These are phyloP conservation scores for Stigmatopora argus DNA, from an alignment of 2,113 vertebrate genomes.

Conservation along the genomic window DNA sequence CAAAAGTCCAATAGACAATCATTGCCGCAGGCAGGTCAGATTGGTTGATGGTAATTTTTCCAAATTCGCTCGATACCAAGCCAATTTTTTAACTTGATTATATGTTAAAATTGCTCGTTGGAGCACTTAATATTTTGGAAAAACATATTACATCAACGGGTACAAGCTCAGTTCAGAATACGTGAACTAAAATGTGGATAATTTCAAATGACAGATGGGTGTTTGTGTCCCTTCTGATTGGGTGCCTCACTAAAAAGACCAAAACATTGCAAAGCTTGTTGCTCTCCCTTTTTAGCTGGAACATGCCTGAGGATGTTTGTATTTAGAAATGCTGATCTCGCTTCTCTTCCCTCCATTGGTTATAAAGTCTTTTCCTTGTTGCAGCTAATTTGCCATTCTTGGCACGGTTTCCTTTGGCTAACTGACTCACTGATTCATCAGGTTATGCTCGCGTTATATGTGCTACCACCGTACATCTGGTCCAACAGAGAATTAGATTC, in stretches of 20 bases:
- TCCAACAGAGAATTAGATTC: constrained; percentile 47
- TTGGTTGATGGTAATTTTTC: constrained; percentile 1
- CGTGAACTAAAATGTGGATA: not conserved
- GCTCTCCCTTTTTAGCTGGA: not conserved
- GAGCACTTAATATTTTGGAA: not conserved
- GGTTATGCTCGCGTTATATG: constrained; percentile 50
- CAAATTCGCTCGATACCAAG: not conserved
- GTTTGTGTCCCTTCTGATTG: not conserved
- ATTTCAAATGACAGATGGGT: no score
- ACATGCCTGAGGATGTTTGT: constrained; percentile 6
- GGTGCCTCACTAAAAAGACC: not conserved
- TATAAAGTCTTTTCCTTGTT: constrained; percentile 18
- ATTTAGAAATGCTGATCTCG: not conserved
- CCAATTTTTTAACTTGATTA: not conserved
- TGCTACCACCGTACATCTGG: constrained; percentile 35
- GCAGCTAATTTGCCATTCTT: constrained; percentile 34
- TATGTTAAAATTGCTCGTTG: not conserved
- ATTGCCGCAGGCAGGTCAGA: not conserved
- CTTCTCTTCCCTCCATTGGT: not conserved
- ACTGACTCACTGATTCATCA: constrained; percentile 52
- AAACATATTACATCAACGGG: not conserved
- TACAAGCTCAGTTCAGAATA: not conserved
- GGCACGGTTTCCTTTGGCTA: constrained; percentile 28
- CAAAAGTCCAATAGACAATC: not conserved
- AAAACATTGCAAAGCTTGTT: not conserved